A percentile compares a stretch with the other conserved stretches of the same genome.
phyloP scores from a whole-genome alignment of 2,797 vertebrate genomes.

The Pangasius mekongensis region DNA sequence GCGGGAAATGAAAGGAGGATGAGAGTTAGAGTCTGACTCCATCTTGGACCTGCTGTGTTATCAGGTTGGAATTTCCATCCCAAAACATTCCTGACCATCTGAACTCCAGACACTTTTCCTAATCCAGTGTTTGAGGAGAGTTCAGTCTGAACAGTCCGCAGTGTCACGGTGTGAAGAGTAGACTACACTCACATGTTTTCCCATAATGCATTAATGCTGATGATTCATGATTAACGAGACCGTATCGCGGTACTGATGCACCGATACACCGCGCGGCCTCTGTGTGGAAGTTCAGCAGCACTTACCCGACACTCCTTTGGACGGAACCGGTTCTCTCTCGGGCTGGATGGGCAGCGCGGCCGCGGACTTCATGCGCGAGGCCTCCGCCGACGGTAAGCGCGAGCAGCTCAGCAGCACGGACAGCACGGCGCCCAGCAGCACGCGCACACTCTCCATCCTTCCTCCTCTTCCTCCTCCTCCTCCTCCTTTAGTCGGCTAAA shows the following conservation, averaged over 20 bases:
- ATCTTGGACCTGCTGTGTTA: not conserved
- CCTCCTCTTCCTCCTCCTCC: conserved; percentile 35
- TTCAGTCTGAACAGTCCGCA: not conserved
- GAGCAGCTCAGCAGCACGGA: conserved; percentile 76
- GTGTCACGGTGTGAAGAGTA: not conserved
- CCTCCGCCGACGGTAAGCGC: conserved; percentile 67
- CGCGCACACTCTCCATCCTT: conserved; percentile 69
- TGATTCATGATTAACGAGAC: not conserved
- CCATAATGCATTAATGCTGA: not conserved
- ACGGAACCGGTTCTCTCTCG: conserved; percentile 84
- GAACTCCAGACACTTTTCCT: not conserved
- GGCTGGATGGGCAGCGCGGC: conserved; percentile 89
- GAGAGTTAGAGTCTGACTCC: conserved; percentile 1
- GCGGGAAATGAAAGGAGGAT: not conserved
- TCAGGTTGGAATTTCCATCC: not conserved
- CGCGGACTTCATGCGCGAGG: conserved; percentile 77
- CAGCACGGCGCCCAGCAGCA: conserved; percentile 64
- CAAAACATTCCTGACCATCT: not conserved
- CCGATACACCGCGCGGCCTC: not conserved
- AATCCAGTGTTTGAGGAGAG: not conserved
- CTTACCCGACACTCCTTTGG: conserved; percentile 86
- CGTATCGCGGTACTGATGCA: not conserved
- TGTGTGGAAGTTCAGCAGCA: not conserved
- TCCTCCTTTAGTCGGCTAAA: not conserved
- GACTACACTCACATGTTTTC: not conserved